Conservation (phyloP, 2,888 invertebrate genomes). For the Pristionchus arcanus region DNA sequence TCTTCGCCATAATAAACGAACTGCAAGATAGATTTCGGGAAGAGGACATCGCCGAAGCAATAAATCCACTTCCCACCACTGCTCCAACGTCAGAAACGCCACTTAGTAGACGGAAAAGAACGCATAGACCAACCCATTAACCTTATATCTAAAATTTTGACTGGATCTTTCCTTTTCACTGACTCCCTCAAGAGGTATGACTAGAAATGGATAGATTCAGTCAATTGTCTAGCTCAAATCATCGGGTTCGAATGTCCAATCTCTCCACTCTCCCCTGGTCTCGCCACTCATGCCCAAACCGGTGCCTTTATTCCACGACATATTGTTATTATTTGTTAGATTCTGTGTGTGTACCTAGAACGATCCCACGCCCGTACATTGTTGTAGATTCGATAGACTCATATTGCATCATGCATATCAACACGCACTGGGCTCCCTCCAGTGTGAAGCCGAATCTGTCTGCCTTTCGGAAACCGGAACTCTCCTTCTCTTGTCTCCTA, state of each 20-base stretch:
- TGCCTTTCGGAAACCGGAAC: slow-evolving; percentile 21
- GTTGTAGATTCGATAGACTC: slow-evolving; percentile 25
- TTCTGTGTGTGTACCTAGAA: background rate
- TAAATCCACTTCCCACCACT: background rate
- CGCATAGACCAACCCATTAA: slow-evolving; percentile 3
- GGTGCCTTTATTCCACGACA: background rate
- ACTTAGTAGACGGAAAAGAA: slow-evolving; percentile 3
- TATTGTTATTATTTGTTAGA: slow-evolving; percentile 21
- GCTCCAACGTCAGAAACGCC: background rate
- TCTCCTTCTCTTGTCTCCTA: background rate
- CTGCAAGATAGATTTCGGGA: background rate
- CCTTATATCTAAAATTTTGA: background rate
- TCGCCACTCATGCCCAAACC: background rate
- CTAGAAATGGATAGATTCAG: background rate
- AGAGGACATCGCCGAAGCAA: background rate
- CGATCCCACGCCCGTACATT: background rate
- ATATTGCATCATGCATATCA: background rate
- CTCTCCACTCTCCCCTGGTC: background rate
- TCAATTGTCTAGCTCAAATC: background rate
- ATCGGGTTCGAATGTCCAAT: background rate
- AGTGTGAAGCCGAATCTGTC: background rate
- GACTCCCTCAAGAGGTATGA: too few relatives aligned
- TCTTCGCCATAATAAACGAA: background rate
- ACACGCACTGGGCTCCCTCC: background rate
- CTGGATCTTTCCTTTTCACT: background rate